Evolutionary conservation across 2,888 invertebrate species (phyloP).

Genomic region (Scelioninae gen. 2): DNA sequence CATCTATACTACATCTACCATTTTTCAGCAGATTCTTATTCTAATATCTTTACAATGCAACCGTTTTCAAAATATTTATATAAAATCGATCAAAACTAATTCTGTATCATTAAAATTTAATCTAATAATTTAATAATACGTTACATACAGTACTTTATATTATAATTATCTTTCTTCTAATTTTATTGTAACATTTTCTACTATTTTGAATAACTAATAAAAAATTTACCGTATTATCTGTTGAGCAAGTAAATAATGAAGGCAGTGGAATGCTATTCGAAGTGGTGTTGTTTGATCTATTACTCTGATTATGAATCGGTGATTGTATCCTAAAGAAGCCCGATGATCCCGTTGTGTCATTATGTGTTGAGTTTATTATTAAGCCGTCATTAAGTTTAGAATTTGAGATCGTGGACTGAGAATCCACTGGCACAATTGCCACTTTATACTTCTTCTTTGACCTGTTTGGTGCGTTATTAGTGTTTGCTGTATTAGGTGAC

Average conservation of each 20-base stretch:
- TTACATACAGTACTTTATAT: too few relatives aligned
- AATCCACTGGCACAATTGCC: conserved; percentile 33
- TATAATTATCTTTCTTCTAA: too few relatives aligned
- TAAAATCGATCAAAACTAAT: too few relatives aligned
- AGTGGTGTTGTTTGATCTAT: conserved; percentile 37
- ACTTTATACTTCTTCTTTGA: conserved; percentile 65
- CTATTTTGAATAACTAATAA: not conserved
- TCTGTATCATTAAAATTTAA: too few relatives aligned
- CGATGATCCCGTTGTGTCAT: conserved; percentile 66
- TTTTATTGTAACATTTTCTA: not conserved
- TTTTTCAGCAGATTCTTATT: too few relatives aligned
- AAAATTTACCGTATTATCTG: conserved; percentile 57
- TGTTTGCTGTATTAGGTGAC: conserved; percentile 50
- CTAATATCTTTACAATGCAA: too few relatives aligned
- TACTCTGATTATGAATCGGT: conserved; percentile 62
- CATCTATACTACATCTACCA: too few relatives aligned
- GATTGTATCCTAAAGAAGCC: conserved; percentile 74
- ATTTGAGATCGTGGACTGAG: conserved; percentile 25
- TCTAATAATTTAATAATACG: too few relatives aligned
- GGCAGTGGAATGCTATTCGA: conserved; percentile 67
- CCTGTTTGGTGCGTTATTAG: conserved; percentile 63
- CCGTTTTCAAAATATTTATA: too few relatives aligned
- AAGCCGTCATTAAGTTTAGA: conserved; percentile 62
- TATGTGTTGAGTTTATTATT: conserved; percentile 63
- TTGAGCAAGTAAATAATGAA: conserved; percentile 66